Percentiles rank a stretch among this genome's conserved stretches.
Conservation (phyloP, 2,797 vertebrate genomes). For the Coilia nasus region DNA sequence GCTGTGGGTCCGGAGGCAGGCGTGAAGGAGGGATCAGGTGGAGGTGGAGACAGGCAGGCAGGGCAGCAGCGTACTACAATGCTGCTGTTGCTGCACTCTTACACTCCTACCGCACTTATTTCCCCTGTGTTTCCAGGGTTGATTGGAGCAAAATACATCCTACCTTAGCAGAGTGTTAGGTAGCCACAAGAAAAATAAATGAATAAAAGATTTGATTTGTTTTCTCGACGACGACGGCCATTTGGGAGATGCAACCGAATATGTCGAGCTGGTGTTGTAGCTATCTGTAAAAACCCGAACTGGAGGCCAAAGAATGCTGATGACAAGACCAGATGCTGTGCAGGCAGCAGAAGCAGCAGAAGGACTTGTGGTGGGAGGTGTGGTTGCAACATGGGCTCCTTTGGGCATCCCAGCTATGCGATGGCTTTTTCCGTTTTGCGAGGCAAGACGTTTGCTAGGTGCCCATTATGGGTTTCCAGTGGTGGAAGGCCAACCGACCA, state of each 20-base stretch:
- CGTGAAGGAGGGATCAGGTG: background rate
- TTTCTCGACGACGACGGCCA: background rate
- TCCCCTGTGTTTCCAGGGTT: background rate
- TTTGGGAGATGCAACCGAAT: background rate
- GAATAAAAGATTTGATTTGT: constrained; percentile 3
- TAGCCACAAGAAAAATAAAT: too few species aligned
- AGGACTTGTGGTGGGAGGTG: constrained; percentile 27
- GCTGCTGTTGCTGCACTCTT: too few species aligned
- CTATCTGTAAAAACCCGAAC: constrained; percentile 39
- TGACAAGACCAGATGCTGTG: constrained; percentile 50
- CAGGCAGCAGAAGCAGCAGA: constrained; percentile 26
- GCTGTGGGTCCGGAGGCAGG: background rate
- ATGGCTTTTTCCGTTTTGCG: constrained; percentile 39
- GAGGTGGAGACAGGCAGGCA: too few species aligned
- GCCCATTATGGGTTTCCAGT: background rate
- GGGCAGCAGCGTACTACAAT: too few species aligned
- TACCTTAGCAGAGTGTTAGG: background rate
- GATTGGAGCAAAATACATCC: background rate
- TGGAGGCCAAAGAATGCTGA: constrained; percentile 52
- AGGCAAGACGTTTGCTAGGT: background rate
- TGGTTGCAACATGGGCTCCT: constrained; percentile 43
- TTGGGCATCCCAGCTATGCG: constrained; percentile 44
- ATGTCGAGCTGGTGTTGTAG: background rate
- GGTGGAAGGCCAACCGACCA: background rate
- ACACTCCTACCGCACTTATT: background rate